Evolutionary conservation across 2,888 invertebrate genomes (phyloP), one percentile per base, ranked within the genome.

Genomic region (Hypercompe scribonia): DNA sequence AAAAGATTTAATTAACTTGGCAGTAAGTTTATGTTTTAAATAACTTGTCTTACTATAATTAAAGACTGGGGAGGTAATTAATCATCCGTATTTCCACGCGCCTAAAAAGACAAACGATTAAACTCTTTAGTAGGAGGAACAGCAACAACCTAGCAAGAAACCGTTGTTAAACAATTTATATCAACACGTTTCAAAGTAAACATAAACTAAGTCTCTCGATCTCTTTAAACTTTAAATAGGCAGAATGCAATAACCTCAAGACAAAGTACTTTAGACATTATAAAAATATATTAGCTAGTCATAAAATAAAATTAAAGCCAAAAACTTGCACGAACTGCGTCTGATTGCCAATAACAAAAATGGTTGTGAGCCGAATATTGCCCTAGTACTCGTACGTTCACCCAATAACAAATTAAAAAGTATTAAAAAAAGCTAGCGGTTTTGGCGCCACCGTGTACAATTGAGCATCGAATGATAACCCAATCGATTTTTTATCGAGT

Each of bases 351-450:
- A 63, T 34, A 70, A 34, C 50, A 36, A 36, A 71, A 64, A 21
- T 34, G n/a, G 33, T 58, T 36, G 21, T 7, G n/a, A 33, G 36
- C 70, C 39, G 68, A 74, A 72, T 74, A 65, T 65, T 71, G 75
- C 71, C 77, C 76, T 72, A 78, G 87, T 81, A 78, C 88, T 70
- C 77, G 87, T 81, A 78, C 88, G 74, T 86, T 88, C 85, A 88
- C 87, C 87, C 85, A 86, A 82, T 86, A 83, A 80, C 74, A 77
- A 76, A 80, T 79, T 78, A 77, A 77, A 80, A 80, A 77, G 73
- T 61, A 61, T 64, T 76, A 78, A 71, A 74, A n/a, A 73, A 68
- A 78, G 58, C 67, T 82, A 84, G 86, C 85, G 84, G 82, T 82
- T 78, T 73, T 80, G 85, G 84, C 87, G 84, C 83, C 86, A 84